phyloP scores from a whole-genome alignment of 2,888 invertebrate species.

The Catocala sponsa region DNA sequence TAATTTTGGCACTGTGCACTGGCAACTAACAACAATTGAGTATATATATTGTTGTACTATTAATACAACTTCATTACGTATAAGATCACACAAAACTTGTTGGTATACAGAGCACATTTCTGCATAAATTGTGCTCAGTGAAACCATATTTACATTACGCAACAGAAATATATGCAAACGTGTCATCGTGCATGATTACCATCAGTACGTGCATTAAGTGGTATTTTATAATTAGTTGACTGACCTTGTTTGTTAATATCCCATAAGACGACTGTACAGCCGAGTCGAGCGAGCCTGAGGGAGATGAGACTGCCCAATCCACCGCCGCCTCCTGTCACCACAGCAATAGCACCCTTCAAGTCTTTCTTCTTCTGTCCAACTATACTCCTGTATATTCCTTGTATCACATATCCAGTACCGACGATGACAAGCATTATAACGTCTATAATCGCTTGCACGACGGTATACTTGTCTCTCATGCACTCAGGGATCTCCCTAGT shows the following conservation, averaged over 20 bases:
- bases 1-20: too few species aligned
- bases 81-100: background rate
- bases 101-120: conserved; percentile 2
- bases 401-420: conserved; percentile 81
- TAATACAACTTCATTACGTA: too few species aligned
- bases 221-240: conserved; percentile 54
- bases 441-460: conserved; percentile 87
- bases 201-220: conserved; percentile 39
- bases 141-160: conserved; percentile 18
- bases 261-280: conserved; percentile 95
- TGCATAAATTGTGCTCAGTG: background rate
- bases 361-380: conserved; percentile 90
- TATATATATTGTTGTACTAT: too few species aligned
- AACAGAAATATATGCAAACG: conserved; percentile 26
- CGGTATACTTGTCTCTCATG: conserved; percentile 82
- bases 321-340: conserved; percentile 96
- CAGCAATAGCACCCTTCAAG: conserved; percentile 92
- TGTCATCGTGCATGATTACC: conserved; percentile 41
- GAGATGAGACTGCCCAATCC: conserved; percentile 94
- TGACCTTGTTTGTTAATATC: conserved; percentile 95
- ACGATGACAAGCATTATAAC: conserved; percentile 86
- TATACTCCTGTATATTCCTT: conserved; percentile 88
- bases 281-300: conserved; percentile 91
- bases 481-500: conserved; percentile 84
- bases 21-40: too few species aligned